A percentile compares a stretch with the other conserved stretches of the same genome.
These are phyloP conservation scores for Mergus octosetaceus DNA, from an alignment of 2,797 vertebrate genomes.

Conservation along the genomic window DNA sequence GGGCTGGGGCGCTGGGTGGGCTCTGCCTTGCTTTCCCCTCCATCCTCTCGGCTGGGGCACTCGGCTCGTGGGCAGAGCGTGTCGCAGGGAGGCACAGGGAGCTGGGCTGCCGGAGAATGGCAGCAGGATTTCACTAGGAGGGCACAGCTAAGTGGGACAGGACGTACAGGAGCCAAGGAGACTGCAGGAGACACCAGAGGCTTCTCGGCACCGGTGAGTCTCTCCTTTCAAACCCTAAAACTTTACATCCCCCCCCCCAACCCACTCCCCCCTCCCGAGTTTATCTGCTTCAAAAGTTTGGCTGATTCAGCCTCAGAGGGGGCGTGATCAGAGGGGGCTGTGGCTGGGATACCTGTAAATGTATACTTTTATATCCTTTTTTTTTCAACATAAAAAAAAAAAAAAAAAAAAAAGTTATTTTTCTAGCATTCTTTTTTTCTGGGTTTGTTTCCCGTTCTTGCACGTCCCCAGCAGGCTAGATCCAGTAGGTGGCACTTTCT, in stretches of 20 bases:
- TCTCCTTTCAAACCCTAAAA: background rate
- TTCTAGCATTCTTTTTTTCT: background rate
- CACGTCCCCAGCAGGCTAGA: background rate
- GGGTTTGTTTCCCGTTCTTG: background rate
- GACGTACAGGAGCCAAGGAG: background rate
- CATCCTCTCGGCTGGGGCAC: background rate
- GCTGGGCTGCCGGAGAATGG: slow-evolving; percentile 7
- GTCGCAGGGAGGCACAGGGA: background rate
- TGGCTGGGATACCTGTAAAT: background rate
- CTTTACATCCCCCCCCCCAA: background rate
- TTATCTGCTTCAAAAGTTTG: background rate
- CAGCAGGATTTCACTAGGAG: slow-evolving; percentile 23
- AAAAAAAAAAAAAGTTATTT: background rate
- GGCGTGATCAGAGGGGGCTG: background rate
- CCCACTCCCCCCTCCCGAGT: too few species aligned
- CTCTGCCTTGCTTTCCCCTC: background rate
- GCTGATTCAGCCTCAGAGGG: background rate
- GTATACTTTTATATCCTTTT: background rate
- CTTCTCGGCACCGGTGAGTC: slow-evolving; percentile 55
- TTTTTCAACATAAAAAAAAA: too few species aligned
- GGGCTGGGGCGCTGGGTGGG: background rate
- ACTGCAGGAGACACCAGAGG: background rate
- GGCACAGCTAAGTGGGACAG: background rate
- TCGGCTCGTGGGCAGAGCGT: background rate
- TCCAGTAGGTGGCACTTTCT: slow-evolving; percentile 56